Evolutionary conservation across 2,113 vertebrate genomes (phyloP).

Genomic region (Desmodus rotundus): DNA sequence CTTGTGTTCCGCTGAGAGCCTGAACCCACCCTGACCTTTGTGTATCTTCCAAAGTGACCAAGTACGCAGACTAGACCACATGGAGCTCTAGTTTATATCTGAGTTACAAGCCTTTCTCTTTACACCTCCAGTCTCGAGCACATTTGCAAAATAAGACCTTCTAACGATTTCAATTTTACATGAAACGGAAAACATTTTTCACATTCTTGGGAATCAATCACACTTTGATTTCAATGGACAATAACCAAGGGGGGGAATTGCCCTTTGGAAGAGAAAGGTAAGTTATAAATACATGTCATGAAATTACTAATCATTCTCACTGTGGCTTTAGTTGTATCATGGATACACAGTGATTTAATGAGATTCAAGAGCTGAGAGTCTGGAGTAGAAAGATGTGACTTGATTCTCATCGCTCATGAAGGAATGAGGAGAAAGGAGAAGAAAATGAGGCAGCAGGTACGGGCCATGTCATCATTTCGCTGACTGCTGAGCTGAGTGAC

Average conservation of each 20-base stretch:
- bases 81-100: not conserved
- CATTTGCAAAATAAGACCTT: slow-evolving; percentile 21
- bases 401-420: not conserved
- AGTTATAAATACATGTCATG: not conserved
- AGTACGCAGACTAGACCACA: not conserved
- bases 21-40: not conserved
- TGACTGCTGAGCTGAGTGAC: not conserved
- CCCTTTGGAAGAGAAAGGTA: not conserved
- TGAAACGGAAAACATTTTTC: not conserved
- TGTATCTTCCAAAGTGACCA: not conserved
- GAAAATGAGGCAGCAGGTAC: not conserved
- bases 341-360: not conserved
- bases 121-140: not conserved
- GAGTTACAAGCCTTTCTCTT: not conserved
- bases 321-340: not conserved
- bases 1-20: not conserved
- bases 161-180: not conserved
- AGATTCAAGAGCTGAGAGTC: not conserved
- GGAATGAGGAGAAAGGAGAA: not conserved
- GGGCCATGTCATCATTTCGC: not conserved
- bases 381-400: not conserved
- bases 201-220: not conserved
- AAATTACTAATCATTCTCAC: not conserved
- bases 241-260: not conserved
- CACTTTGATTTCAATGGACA: not conserved